phyloP scores from a whole-genome alignment of 2,113 vertebrate genomes.

The Thalassoma bifasciatum region DNA sequence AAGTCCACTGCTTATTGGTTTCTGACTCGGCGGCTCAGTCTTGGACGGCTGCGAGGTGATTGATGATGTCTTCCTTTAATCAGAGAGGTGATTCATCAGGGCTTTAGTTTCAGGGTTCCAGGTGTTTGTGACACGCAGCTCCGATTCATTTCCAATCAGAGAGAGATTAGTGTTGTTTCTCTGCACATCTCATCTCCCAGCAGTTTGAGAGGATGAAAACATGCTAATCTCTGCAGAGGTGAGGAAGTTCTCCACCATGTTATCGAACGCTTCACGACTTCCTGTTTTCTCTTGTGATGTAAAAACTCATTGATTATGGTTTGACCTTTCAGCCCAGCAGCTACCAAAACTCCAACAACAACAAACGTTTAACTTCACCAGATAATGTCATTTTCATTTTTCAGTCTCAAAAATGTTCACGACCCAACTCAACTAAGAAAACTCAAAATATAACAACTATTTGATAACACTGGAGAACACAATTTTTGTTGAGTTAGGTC shows the following conservation, averaged over 20 bases:
- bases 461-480: no score
- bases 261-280: no score
- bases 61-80: constrained; percentile 71
- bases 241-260: not conserved
- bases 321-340: no score
- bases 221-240: constrained; percentile 12
- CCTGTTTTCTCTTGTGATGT: no score
- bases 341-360: no score
- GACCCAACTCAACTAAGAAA: no score
- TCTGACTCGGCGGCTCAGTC: not conserved
- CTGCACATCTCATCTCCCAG: constrained; percentile 44
- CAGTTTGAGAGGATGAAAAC: constrained; percentile 22
- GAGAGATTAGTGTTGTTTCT: constrained; percentile 32
- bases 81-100: constrained; percentile 67
- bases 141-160: constrained; percentile 44
- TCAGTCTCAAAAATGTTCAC: no score
- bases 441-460: no score
- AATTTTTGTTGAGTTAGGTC: no score
- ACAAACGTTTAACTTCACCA: no score
- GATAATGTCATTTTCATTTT: no score
- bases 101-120: constrained; percentile 33
- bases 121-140: constrained; percentile 49
- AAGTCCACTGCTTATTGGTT: constrained; percentile 60
- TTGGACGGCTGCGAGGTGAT: constrained; percentile 41
- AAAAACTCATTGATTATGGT: no score